phyloP scores from a whole-genome alignment of 2,113 vertebrate species.

The Microtus ochrogaster region DNA sequence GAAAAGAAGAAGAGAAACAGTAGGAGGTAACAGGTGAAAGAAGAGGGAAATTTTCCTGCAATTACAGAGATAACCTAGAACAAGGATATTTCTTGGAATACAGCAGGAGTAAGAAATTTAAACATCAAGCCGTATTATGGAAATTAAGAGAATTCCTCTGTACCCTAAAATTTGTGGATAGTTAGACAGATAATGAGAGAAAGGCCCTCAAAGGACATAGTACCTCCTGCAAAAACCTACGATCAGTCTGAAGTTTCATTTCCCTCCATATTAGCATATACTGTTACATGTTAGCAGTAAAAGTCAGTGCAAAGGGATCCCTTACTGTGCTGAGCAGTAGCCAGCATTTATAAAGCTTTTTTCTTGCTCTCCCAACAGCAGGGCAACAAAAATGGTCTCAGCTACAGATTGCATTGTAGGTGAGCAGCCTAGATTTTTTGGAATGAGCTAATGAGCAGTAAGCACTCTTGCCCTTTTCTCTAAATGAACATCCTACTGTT shows the following conservation, averaged over 20 bases:
- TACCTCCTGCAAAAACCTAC: neutral
- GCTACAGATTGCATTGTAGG: neutral
- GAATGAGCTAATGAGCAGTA: neutral
- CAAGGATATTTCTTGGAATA: neutral
- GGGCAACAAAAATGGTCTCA: neutral
- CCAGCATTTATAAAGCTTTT: neutral
- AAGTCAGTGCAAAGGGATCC: neutral
- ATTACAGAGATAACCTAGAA: neutral
- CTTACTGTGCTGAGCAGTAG: neutral
- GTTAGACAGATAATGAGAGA: constrained; percentile 1
- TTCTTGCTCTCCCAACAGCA: neutral
- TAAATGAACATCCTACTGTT: neutral
- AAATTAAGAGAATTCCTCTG: neutral
- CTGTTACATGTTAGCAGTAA: neutral
- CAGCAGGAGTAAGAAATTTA: neutral
- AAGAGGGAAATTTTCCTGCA: neutral
- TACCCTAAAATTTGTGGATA: neutral
- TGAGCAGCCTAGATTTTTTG: neutral
- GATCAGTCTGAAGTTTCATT: neutral
- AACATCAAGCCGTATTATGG: neutral
- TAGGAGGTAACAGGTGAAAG: too few relatives aligned
- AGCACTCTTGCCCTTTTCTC: neutral
- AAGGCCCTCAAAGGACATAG: neutral
- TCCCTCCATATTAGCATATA: neutral
- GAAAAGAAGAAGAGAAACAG: too few relatives aligned